Evolutionary conservation across 2,113 vertebrate species (phyloP), one percentile per base, ranked within the genome.

Genomic region (Pygoscelis adeliae): DNA sequence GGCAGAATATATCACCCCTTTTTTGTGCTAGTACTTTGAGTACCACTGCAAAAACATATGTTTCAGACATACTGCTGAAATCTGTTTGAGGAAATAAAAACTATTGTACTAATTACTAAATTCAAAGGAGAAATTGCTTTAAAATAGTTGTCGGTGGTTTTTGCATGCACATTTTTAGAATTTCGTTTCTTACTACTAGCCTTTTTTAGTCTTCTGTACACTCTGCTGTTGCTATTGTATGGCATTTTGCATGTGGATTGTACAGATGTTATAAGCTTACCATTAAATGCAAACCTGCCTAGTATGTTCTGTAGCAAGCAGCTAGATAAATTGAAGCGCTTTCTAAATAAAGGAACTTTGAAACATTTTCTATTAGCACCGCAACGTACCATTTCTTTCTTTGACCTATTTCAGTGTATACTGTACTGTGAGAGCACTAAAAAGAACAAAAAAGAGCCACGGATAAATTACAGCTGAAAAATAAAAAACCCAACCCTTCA

Each of bases 1-100:
- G 85, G 38, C 58, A 65, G 72, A 91, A 58, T 18, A 5, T 66
- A 21, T 63, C 26, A 11, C 50, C 34, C 34, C 1, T 46, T 77
- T 93, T 91, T 94, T 77, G 62, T 94, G 78, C 86, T 84, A 84
- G 59, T 92, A 50, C 85, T 90, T 71, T 72, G 93, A 92, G 85
- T 95, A 90, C 85, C 82, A 89, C 94, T 96, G 70, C 83, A 56
- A 52, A 87, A 74, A 42, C 81, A n/a, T 73, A 65, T 27, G 42
- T 90, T 96, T 86, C 82, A 90, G 56, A 46, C 19, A 42, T 61
- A 55, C 55, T 26, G 38, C 29, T 78, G 34, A 92, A 63, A 73
- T 82, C 87, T 76, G 56, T 78, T 91, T n/a, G 42, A 87, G 73
- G 66, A 95, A 70, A 16, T 53, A 76, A 12, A 38, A 47, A 36